Percentiles rank a stretch among this genome's conserved stretches.
These are phyloP conservation scores for Vannuccia rotundouncinata DNA, from an alignment of 2,888 invertebrate species.

Conservation along the genomic window DNA sequence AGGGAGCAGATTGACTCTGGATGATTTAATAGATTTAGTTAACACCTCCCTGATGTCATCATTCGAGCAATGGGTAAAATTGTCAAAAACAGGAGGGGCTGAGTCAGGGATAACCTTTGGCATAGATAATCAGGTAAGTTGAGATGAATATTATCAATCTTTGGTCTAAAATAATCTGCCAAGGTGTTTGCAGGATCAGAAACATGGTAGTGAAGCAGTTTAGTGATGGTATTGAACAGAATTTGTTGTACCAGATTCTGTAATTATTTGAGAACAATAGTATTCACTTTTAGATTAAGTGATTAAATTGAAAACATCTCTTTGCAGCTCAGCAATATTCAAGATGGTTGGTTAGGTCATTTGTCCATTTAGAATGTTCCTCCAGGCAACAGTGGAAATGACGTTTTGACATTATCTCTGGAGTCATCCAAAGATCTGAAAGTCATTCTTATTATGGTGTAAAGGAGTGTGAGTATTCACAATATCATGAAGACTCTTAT, in stretches of 20 bases:
- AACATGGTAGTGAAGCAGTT: neutral
- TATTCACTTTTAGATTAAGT: neutral
- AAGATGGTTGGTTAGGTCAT: neutral
- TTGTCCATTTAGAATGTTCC: slow-evolving; percentile 4
- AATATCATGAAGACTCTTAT: slow-evolving; percentile 16
- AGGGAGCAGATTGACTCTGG: too few species aligned
- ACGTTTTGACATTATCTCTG: slow-evolving; percentile 18
- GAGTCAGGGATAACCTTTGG: too few species aligned
- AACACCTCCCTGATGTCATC: too few species aligned
- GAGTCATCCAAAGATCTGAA: neutral
- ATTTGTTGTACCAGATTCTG: neutral
- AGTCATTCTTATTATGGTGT: slow-evolving; percentile 12
- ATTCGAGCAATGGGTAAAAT: too few species aligned
- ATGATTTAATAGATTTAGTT: too few species aligned
- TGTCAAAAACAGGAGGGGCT: too few species aligned
- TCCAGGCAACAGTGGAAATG: neutral
- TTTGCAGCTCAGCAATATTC: slow-evolving; percentile 7
- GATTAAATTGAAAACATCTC: neutral
- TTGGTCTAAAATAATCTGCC: neutral
- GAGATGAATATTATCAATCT: neutral
- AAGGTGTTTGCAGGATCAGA: neutral
- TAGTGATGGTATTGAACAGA: neutral
- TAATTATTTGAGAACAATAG: neutral
- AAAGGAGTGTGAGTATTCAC: slow-evolving; percentile 2
- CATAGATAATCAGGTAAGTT: neutral